Percentiles rank a stretch among this genome's conserved stretches.
Evolutionary conservation across 2,888 invertebrate genomes (phyloP).

Genomic region (Meteorus cinctellus): DNA sequence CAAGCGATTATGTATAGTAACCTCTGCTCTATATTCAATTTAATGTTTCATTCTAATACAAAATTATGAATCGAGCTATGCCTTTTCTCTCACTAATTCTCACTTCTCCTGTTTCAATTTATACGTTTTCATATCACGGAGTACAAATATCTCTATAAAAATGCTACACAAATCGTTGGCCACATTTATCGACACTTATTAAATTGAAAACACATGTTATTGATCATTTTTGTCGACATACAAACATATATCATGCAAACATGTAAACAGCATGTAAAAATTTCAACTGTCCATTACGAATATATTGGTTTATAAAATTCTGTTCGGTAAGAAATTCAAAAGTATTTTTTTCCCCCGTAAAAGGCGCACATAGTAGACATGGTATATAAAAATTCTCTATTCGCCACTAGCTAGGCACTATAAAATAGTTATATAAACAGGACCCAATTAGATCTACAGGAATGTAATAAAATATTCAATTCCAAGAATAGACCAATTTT

Average conservation of each 20-base stretch:
- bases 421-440: constrained; percentile 40
- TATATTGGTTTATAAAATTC: not conserved
- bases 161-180: not conserved
- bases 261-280: not conserved
- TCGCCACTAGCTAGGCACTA: not conserved
- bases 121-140: no score
- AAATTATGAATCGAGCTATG: no score
- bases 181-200: not conserved
- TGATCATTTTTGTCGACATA: not conserved
- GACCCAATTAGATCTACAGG: constrained; percentile 57
- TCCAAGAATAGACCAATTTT: constrained; percentile 59
- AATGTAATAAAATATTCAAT: constrained; percentile 61
- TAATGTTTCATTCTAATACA: no score
- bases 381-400: constrained; percentile 3
- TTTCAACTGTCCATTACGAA: not conserved
- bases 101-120: no score
- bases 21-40: no score
- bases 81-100: no score
- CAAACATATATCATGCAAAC: not conserved
- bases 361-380: not conserved
- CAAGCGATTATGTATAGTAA: no score
- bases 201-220: not conserved
- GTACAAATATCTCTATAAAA: constrained; percentile 1
- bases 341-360: not conserved
- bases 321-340: not conserved